These are phyloP conservation scores for Mesorhabditis belari DNA, from an alignment of 2,888 invertebrate species.

Conservation along the genomic window DNA sequence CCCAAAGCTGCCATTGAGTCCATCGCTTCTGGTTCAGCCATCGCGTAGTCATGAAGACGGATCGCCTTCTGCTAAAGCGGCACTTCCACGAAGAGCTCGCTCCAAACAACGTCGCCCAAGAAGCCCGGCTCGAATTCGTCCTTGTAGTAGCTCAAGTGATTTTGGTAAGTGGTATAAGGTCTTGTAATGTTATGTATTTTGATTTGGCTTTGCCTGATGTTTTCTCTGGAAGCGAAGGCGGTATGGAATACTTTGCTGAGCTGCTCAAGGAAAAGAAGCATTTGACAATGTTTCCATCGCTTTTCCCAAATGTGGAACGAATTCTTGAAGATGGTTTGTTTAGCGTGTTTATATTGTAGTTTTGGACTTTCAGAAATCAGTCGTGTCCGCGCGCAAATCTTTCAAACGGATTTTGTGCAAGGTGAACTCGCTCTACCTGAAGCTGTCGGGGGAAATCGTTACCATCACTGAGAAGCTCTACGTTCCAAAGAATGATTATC, in stretches of 20 bases:
- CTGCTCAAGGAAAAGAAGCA: slow-evolving; percentile 43
- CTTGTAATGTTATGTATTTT: too few relatives aligned
- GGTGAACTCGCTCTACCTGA: neutral
- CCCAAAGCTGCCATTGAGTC: neutral
- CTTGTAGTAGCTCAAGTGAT: too few relatives aligned
- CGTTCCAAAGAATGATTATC: slow-evolving; percentile 98
- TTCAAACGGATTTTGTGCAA: neutral
- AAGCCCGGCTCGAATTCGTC: neutral
- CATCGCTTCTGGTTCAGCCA: neutral
- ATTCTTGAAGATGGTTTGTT: slow-evolving; percentile 39
- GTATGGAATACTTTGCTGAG: slow-evolving; percentile 35
- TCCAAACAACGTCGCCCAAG: too few relatives aligned
- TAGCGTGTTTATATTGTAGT: neutral
- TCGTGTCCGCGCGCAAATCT: slow-evolving; percentile 89
- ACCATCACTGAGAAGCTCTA: slow-evolving; percentile 97
- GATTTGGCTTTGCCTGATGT: neutral
- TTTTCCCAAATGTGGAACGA: slow-evolving; percentile 42
- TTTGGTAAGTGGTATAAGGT: too few relatives aligned
- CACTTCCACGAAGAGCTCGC: neutral
- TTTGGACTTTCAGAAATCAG: slow-evolving; percentile 77
- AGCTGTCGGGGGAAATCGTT: slow-evolving; percentile 62
- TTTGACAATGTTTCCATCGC: slow-evolving; percentile 35
- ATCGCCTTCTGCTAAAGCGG: neutral
- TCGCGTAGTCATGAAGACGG: too few relatives aligned
- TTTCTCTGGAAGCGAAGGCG: slow-evolving; percentile 12